phyloP scores from a whole-genome alignment of 1,140 invertebrate genomes.

The Trachelipus rathkii region DNA sequence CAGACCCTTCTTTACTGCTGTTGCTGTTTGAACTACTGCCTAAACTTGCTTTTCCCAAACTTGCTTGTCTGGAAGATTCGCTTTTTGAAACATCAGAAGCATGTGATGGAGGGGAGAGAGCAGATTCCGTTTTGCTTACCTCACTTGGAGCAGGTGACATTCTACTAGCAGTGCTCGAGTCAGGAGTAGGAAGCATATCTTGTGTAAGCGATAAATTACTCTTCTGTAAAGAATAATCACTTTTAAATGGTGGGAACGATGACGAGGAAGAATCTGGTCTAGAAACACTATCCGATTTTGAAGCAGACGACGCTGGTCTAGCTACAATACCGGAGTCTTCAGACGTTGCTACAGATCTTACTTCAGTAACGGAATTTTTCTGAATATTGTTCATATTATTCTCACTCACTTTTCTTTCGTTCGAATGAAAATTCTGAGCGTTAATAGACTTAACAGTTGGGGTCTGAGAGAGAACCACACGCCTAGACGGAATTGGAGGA shows the following conservation, averaged over 20 bases:
- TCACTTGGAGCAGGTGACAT: conserved; percentile 50
- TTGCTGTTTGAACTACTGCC: conserved; percentile 26
- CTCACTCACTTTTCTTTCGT: neutral
- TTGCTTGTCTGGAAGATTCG: conserved; percentile 48
- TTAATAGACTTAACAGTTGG: neutral
- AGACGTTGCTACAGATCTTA: conserved; percentile 24
- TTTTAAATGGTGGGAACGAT: conserved; percentile 45
- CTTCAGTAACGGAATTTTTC: conserved; percentile 2
- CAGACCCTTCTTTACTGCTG: conserved; percentile 36
- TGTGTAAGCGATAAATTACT: conserved; percentile 45
- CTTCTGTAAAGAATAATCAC: conserved; percentile 47
- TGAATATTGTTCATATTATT: conserved; percentile 1
- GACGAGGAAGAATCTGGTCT: conserved; percentile 45
- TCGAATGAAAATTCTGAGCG: neutral
- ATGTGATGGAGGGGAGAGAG: conserved; percentile 49
- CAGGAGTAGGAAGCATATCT: conserved; percentile 46
- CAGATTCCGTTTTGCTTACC: conserved; percentile 50
- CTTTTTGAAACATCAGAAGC: conserved; percentile 50
- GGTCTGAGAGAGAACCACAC: neutral
- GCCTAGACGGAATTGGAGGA: neutral
- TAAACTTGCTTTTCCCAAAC: conserved; percentile 34
- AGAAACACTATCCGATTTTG: conserved; percentile 48
- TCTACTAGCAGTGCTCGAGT: conserved; percentile 48
- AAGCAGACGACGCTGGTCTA: conserved; percentile 49
- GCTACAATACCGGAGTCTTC: conserved; percentile 47